Percentiles rank a stretch among this genome's conserved stretches.
Conservation (phyloP, 2,113 vertebrate species). For the Brevimyrus niger region DNA sequence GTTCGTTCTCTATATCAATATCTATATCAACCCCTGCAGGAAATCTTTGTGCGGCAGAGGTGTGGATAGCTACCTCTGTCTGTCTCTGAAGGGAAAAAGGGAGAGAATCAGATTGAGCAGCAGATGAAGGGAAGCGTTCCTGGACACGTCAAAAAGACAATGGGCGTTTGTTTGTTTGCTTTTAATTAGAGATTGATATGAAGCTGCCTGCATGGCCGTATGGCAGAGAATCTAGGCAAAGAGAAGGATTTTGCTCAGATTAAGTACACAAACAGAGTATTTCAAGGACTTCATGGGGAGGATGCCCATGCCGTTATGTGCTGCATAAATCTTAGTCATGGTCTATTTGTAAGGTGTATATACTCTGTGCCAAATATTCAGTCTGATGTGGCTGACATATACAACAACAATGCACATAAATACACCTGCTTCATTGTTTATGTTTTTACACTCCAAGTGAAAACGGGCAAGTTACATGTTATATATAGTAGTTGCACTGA, state of each 20-base stretch:
- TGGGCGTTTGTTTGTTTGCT: background rate
- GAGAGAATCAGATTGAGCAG: background rate
- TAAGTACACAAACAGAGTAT: background rate
- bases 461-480: background rate
- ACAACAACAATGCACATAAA: background rate
- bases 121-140: background rate
- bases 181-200: background rate
- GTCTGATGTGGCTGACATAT: background rate
- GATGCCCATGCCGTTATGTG: background rate
- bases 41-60: background rate
- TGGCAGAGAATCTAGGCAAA: background rate
- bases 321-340: background rate
- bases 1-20: background rate
- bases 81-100: background rate
- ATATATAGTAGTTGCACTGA: background rate
- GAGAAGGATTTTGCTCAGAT: background rate
- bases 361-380: background rate
- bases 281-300: background rate
- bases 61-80: background rate
- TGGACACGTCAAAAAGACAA: background rate
- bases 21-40: background rate
- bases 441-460: background rate
- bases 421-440: background rate
- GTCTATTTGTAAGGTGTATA: background rate
- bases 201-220: background rate